phyloP scores from a whole-genome alignment of 37 sponge, comb jelly and placozoan genomes.

The Beroe forskalii region DNA sequence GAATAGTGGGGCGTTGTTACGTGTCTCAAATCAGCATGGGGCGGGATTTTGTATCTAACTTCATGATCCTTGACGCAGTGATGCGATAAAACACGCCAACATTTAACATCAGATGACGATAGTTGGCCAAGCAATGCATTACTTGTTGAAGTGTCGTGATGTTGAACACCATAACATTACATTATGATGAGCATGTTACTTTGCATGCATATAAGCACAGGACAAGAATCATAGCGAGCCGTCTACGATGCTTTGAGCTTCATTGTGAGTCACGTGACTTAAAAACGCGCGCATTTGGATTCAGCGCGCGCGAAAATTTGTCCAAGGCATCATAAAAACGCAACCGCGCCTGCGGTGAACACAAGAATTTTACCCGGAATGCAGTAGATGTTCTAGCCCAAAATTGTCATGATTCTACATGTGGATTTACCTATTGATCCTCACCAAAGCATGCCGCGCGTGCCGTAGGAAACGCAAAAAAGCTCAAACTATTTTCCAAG shows the following conservation, averaged over 20 bases:
- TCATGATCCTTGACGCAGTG: too few species aligned
- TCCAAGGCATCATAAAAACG: neutral
- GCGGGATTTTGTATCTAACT: too few species aligned
- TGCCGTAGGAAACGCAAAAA: too few species aligned
- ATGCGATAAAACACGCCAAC: too few species aligned
- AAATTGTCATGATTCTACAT: too few species aligned
- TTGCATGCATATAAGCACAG: constrained; percentile 3
- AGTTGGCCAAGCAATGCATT: neutral
- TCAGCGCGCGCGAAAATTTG: neutral
- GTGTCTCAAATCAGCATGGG: too few species aligned
- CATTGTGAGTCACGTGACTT: neutral
- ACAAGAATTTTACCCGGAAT: neutral
- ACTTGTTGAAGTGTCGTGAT: neutral
- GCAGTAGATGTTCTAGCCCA: too few species aligned
- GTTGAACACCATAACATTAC: neutral
- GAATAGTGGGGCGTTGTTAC: too few species aligned
- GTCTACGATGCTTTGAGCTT: neutral
- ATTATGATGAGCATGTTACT: constrained; percentile 26
- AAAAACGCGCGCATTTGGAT: neutral
- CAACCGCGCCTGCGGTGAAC: constrained; percentile 1
- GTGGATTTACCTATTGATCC: too few species aligned
- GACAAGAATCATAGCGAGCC: neutral
- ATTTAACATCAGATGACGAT: too few species aligned
- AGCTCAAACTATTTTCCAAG: too few species aligned
- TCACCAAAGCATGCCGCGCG: too few species aligned